phyloP scores from a whole-genome alignment of 2,888 invertebrate genomes.

The Epistrophella euchroma region DNA sequence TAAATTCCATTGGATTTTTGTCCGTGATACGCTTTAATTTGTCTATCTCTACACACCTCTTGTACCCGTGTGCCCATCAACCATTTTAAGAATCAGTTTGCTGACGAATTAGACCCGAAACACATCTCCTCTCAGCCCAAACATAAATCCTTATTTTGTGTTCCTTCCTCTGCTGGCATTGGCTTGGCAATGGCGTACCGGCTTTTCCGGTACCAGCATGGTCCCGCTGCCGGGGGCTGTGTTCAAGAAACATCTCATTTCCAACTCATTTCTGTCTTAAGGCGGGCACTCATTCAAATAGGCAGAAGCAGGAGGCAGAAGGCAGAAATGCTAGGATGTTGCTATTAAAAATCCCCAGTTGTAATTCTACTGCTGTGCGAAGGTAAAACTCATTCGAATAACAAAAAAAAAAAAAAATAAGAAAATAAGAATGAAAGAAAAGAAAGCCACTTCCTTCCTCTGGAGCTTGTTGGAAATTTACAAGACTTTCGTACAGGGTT shows the following conservation, averaged over 20 bases:
- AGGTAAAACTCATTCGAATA: conserved; percentile 46
- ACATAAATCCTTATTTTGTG: conserved; percentile 46
- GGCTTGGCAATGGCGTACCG: conserved; percentile 49
- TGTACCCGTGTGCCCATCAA: neutral
- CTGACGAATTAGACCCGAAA: conserved; percentile 72
- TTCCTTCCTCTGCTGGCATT: conserved; percentile 36
- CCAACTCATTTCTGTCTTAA: conserved; percentile 68
- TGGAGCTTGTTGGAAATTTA: conserved; percentile 63
- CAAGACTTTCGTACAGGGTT: conserved; percentile 62
- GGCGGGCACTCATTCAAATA: conserved; percentile 45
- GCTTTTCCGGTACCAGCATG: conserved; percentile 55
- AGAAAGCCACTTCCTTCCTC: conserved; percentile 60
- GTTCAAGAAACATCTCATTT: conserved; percentile 70
- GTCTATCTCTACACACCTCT: conserved; percentile 16
- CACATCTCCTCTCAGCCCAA: conserved; percentile 33
- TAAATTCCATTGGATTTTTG: conserved; percentile 60
- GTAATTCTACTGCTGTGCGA: conserved; percentile 58
- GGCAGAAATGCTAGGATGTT: conserved; percentile 52
- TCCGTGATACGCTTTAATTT: conserved; percentile 49
- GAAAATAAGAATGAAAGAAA: conserved; percentile 26
- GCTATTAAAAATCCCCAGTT: conserved; percentile 72
- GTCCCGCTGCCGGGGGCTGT: neutral
- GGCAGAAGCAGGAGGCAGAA: conserved; percentile 12
- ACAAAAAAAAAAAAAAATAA: conserved; percentile 11
- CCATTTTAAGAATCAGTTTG: conserved; percentile 41